Evolutionary conservation across 2,113 vertebrate genomes (phyloP).

Genomic region (Cynocephalus volans): DNA sequence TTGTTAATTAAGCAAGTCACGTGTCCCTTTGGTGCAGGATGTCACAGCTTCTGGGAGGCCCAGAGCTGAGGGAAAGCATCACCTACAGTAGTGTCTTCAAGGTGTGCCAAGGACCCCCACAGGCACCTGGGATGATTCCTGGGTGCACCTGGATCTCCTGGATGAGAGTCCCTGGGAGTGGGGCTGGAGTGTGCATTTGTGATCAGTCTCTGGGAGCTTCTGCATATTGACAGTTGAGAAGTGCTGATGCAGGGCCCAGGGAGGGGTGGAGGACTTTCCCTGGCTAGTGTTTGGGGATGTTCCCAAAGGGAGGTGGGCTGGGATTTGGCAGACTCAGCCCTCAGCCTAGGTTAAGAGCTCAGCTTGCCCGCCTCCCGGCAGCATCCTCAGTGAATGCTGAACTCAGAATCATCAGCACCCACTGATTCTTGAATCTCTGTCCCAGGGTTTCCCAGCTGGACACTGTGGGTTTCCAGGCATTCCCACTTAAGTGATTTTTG

Average conservation of each 20-base stretch:
- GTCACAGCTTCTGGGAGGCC: neutral
- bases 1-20: neutral
- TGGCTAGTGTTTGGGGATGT: too few species aligned
- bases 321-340: neutral
- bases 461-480: neutral
- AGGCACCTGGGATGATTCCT: too few species aligned
- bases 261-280: too few species aligned
- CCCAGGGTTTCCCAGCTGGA: neutral
- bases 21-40: accelerated
- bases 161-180: too few species aligned
- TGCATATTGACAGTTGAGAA: neutral
- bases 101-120: neutral
- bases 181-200: neutral
- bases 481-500: neutral
- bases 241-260: neutral
- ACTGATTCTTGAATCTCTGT: neutral
- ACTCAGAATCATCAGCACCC: neutral
- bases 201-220: neutral
- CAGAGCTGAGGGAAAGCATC: accelerated
- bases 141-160: neutral
- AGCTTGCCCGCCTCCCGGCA: too few species aligned
- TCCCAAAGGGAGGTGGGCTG: neutral
- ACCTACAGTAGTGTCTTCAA: neutral
- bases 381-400: neutral
- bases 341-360: neutral